Conservation (phyloP, 64 coral and sea anemone genomes). For the Platygyra sinensis region DNA sequence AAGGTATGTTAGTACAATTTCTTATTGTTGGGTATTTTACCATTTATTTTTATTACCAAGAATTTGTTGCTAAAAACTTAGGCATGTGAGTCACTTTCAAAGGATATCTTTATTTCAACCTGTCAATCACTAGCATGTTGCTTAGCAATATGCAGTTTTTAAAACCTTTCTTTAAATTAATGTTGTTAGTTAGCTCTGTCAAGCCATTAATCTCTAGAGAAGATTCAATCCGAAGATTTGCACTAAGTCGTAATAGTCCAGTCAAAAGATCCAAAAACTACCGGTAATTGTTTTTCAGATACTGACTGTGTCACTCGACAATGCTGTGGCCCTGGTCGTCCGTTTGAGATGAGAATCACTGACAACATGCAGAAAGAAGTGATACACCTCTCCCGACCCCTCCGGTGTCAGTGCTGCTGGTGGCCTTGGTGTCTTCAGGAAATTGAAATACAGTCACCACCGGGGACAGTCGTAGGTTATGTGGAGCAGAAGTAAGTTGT, state of each 20-base stretch:
- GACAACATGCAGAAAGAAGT: slow-evolving; percentile 87
- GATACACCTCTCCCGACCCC: slow-evolving; percentile 85
- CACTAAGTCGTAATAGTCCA: not conserved
- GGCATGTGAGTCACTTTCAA: no score
- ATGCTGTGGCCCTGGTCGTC: slow-evolving; percentile 87
- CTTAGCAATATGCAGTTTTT: no score
- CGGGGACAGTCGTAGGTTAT: slow-evolving; percentile 79
- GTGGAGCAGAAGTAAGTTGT: slow-evolving; percentile 78
- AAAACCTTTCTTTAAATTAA: no score
- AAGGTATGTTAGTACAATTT: slow-evolving; percentile 41
- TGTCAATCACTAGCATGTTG: no score
- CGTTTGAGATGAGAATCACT: slow-evolving; percentile 87
- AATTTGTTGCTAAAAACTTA: no score
- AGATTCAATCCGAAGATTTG: not conserved
- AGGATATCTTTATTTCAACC: no score
- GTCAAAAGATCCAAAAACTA: not conserved
- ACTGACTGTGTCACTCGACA: slow-evolving; percentile 89
- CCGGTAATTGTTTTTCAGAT: slow-evolving; percentile 47
- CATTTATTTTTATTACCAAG: no score
- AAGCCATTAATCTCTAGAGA: no score
- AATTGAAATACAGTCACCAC: slow-evolving; percentile 86
- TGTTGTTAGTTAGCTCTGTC: no score
- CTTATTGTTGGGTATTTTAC: no score
- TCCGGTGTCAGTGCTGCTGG: slow-evolving; percentile 80
- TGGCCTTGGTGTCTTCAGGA: slow-evolving; percentile 85